Evolutionary conservation across 2,888 invertebrate species (phyloP).

Genomic region (Andricus quercusramuli): DNA sequence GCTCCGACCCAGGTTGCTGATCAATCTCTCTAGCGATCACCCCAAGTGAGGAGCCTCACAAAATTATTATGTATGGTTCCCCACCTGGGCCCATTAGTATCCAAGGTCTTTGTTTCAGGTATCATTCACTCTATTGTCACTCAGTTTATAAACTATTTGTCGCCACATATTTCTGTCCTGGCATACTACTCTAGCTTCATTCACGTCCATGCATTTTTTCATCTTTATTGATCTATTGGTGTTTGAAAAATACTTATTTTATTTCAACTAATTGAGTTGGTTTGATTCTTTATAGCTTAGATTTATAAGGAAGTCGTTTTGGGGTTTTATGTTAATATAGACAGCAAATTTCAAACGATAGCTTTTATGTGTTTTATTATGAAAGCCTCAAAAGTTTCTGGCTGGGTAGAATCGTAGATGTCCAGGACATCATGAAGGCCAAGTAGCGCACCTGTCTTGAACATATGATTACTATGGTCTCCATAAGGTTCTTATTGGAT

Average conservation of each 20-base stretch:
- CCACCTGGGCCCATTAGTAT: too few species aligned
- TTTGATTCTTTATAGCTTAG: background rate
- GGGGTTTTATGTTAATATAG: background rate
- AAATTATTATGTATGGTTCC: too few species aligned
- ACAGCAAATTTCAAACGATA: background rate
- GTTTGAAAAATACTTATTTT: background rate
- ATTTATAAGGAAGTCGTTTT: background rate
- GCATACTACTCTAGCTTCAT: too few species aligned
- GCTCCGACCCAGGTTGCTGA: too few species aligned
- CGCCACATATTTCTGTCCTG: too few species aligned
- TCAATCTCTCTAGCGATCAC: too few species aligned
- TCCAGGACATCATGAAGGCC: slow-evolving; percentile 19
- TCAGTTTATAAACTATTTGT: too few species aligned
- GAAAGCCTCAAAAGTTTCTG: background rate
- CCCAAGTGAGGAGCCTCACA: too few species aligned
- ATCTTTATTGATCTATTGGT: background rate
- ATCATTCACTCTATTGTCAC: too few species aligned
- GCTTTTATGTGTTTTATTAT: slow-evolving; percentile 8
- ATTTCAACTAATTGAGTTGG: background rate
- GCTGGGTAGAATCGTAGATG: background rate
- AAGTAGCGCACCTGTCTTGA: slow-evolving; percentile 30
- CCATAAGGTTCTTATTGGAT: background rate
- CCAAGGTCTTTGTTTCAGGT: too few species aligned
- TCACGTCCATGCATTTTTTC: too few species aligned
- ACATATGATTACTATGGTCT: slow-evolving; percentile 21